These are phyloP conservation scores for Chelonoidis abingdonii DNA, from an alignment of 2,113 vertebrate species.

Conservation along the genomic window DNA sequence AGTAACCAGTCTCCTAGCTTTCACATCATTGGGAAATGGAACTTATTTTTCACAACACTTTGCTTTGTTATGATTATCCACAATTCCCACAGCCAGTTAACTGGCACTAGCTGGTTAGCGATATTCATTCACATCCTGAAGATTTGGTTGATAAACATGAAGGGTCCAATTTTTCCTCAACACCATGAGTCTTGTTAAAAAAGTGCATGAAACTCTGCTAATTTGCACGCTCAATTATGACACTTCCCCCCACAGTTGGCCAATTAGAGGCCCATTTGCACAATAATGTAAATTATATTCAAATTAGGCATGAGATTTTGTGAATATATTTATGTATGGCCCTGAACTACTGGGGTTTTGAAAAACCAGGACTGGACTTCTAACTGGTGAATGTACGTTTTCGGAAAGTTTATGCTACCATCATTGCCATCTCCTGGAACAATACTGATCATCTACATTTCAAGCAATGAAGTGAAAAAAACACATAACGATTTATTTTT, in stretches of 20 bases:
- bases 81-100: background rate
- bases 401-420: background rate
- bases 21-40: background rate
- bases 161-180: background rate
- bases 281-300: fast-evolving
- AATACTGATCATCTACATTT: background rate
- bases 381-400: background rate
- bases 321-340: background rate
- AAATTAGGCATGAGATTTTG: background rate
- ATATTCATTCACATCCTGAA: background rate
- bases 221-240: background rate
- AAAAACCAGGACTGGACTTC: background rate
- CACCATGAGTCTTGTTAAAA: background rate
- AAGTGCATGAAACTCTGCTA: background rate
- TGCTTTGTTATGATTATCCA: background rate
- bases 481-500: no score
- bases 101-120: background rate
- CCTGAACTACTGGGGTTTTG: background rate
- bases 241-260: background rate
- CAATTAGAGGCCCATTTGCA: background rate
- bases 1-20: background rate
- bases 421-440: background rate
- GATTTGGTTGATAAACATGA: background rate
- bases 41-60: background rate
- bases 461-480: no score